Conservation (phyloP, 2,113 vertebrate species). For the Chlorocebus sabaeus region DNA sequence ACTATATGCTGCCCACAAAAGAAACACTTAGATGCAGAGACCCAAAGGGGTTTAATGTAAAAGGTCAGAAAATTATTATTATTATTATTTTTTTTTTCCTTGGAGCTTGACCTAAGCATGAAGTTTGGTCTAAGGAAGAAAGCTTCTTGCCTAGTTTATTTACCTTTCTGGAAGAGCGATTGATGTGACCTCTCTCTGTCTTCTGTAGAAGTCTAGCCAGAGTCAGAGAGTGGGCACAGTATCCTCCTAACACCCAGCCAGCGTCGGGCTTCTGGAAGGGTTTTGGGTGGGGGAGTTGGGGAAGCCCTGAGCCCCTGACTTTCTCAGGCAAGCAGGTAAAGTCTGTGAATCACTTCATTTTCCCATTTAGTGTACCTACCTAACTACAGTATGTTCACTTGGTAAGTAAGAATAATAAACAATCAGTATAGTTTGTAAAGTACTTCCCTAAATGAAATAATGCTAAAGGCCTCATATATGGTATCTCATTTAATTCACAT, state of each 20-base stretch:
- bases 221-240: not conserved
- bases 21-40: not conserved
- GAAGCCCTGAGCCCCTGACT: not conserved
- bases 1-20: not conserved
- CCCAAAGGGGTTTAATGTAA: not conserved
- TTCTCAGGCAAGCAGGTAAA: not conserved
- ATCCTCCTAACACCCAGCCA: not conserved
- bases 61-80: too few relatives aligned
- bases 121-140: constrained; percentile 20
- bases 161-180: not conserved
- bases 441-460: constrained; percentile 27
- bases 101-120: not conserved
- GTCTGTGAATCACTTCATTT: constrained; percentile 1
- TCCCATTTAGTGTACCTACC: not conserved
- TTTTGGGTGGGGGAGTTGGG: not conserved
- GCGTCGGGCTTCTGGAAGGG: not conserved
- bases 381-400: constrained; percentile 17
- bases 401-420: constrained; percentile 38
- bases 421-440: not conserved
- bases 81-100: not conserved
- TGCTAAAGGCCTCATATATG: not conserved
- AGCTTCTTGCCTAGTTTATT: not conserved
- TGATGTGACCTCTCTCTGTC: not conserved
- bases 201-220: not conserved
- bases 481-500: not conserved